Base-by-base conservation (phyloP, 1,140 invertebrate species). In the Caligus rogercresseyi region DNA sequence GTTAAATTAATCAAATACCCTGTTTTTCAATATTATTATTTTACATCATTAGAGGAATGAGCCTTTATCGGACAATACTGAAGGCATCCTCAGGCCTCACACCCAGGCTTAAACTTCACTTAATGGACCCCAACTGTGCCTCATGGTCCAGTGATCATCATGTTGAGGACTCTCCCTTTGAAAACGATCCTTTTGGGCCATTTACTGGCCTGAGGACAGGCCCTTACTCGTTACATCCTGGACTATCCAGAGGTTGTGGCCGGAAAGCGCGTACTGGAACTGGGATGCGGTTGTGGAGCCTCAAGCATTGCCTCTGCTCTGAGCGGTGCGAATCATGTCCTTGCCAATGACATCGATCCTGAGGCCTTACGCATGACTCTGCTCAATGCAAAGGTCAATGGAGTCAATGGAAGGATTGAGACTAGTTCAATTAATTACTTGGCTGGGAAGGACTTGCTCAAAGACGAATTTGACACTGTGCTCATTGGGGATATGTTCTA, bases 261-360 rank as follows among this genome's bases (percentile, higher is more conserved):
- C 1, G 57, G 57, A 3, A 2, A 43, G 43, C 14, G 24, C 16
- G 26, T 60, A 18, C 23, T 60, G 23, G 57, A 60, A 11, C 51
- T 60, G 57, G 57, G 57, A 2, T 60, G 57, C 21, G 57, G 57
- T n/a, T 60, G 57, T 60, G 57, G 57, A 43, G 57, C 57, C 2
- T 15, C 23, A 25, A 16, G 24, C 1, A 2, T 60, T 14, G 57
- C 20, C 16, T n/a, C 19, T n/a, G 20, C 15, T 20, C 16, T 21
- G 54, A 21, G n/a, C 3, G 54, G 54, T 2, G 54, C 54, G 23
- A 60, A 2, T 13, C 1, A 11, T 25, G 57, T 60, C 14, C 18
- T 13, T 26, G n/a, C 21, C 1, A 60, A 60, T 25, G 57, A 60
- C 21, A 60, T 60, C 15, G 57, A 60, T 43, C 57, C 18, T 3